These are phyloP conservation scores for Pteronotus mesoamericanus DNA, from an alignment of 2,797 vertebrate species.

Conservation along the genomic window DNA sequence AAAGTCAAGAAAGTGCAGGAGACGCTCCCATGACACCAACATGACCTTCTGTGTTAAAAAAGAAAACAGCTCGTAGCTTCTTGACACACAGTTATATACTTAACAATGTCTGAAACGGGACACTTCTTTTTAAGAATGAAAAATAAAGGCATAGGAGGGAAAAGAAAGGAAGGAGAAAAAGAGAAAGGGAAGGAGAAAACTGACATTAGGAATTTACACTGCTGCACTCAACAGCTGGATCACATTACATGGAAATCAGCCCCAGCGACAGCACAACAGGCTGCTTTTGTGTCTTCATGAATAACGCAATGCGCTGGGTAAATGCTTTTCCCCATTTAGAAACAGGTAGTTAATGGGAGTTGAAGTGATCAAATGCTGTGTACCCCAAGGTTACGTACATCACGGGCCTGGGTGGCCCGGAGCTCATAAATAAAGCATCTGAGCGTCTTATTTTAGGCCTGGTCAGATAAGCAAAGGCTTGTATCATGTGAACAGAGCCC, in stretches of 20 bases:
- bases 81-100: conserved; percentile 16
- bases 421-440: conserved; percentile 83
- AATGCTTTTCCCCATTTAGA: conserved; percentile 68
- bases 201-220: conserved; percentile 64
- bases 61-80: background rate
- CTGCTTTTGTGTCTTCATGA: conserved; percentile 61
- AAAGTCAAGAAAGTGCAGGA: background rate
- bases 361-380: conserved; percentile 71
- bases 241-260: conserved; percentile 62
- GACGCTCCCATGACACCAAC: rapidly evolving
- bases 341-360: conserved; percentile 73
- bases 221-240: conserved; percentile 69
- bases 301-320: conserved; percentile 62
- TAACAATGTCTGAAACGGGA: background rate
- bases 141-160: background rate
- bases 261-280: conserved; percentile 35
- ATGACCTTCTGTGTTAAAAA: conserved; percentile 27
- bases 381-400: conserved; percentile 79
- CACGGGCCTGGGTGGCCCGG: background rate
- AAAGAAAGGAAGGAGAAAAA: too few relatives aligned
- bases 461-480: conserved; percentile 79
- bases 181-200: background rate
- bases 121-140: conserved; percentile 53
- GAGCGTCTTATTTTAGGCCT: conserved; percentile 77
- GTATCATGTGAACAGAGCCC: conserved; percentile 78